phyloP scores from a whole-genome alignment of 2,888 invertebrate genomes.

The Phaonia tiefii region DNA sequence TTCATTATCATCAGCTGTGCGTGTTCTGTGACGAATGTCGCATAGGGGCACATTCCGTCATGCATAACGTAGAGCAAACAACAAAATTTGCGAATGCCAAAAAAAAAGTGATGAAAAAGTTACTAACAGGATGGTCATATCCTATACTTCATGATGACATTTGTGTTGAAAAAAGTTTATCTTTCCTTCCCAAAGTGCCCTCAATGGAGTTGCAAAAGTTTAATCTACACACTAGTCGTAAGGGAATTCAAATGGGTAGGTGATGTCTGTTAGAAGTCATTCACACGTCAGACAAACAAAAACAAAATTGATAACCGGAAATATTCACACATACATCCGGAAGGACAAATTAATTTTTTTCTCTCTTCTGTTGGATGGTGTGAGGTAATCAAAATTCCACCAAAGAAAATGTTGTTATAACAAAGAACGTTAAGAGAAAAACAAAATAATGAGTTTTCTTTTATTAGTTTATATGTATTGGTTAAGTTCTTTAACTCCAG shows the following conservation, averaged over 20 bases:
- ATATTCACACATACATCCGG: neutral
- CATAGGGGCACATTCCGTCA: neutral
- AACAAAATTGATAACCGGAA: constrained; percentile 3
- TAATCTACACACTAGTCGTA: neutral
- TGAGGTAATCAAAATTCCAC: neutral
- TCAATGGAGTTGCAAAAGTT: neutral
- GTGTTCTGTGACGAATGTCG: neutral
- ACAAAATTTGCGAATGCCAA: neutral
- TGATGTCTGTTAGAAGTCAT: neutral
- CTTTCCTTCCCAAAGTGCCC: neutral
- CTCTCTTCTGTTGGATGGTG: no score
- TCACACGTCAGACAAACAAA: neutral
- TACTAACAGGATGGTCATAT: neutral
- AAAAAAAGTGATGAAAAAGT: neutral
- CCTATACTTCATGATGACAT: no score
- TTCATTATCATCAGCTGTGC: constrained; percentile 16
- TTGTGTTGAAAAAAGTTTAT: no score
- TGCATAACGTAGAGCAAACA: neutral
- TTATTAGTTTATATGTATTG: no score
- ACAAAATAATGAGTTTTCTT: no score
- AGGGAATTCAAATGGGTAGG: neutral
- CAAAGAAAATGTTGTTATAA: constrained; percentile 25
- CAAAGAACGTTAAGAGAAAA: neutral
- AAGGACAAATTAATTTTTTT: neutral
- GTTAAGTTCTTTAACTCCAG: no score